Conservation (phyloP, 1,140 invertebrate species). For the Euura lappo region DNA sequence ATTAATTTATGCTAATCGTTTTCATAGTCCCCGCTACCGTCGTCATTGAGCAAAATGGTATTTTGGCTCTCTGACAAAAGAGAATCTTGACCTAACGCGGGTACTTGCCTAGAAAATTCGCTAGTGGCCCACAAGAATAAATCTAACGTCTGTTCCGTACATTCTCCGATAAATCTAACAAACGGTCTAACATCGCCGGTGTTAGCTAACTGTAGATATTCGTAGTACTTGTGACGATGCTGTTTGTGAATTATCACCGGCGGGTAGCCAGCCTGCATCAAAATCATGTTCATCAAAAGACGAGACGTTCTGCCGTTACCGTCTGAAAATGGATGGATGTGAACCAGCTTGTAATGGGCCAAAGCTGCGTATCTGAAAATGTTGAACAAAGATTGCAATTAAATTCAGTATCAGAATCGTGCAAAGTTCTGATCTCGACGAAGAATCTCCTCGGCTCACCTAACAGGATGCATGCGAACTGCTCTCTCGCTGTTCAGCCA, state of each 20-base stretch:
- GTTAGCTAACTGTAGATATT: constrained; percentile 88
- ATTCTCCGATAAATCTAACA: constrained; percentile 93
- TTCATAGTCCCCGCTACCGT: constrained; percentile 31
- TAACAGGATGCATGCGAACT: constrained; percentile 83
- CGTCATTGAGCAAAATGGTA: constrained; percentile 45
- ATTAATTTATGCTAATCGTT: constrained; percentile 27
- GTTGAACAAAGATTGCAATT: constrained; percentile 4
- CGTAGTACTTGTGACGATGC: constrained; percentile 85
- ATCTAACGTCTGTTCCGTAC: constrained; percentile 92
- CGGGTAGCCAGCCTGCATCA: constrained; percentile 98
- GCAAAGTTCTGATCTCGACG: constrained; percentile 21
- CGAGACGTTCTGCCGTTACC: constrained; percentile 95
- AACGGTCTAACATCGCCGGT: constrained; percentile 92
- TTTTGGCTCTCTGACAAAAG: constrained; percentile 40
- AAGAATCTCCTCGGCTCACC: constrained; percentile 61
- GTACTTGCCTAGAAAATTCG: constrained; percentile 60
- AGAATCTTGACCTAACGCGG: constrained; percentile 56
- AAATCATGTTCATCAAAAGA: constrained; percentile 93
- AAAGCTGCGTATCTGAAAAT: constrained; percentile 81
- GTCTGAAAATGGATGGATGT: constrained; percentile 92
- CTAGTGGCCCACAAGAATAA: constrained; percentile 86
- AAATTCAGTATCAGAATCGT: constrained; percentile 5
- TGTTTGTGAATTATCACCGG: constrained; percentile 95
- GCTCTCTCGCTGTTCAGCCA: constrained; percentile 93
- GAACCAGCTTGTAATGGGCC: constrained; percentile 95